Conservation (phyloP, 1,140 invertebrate genomes). For the Drosophila littoralis region DNA sequence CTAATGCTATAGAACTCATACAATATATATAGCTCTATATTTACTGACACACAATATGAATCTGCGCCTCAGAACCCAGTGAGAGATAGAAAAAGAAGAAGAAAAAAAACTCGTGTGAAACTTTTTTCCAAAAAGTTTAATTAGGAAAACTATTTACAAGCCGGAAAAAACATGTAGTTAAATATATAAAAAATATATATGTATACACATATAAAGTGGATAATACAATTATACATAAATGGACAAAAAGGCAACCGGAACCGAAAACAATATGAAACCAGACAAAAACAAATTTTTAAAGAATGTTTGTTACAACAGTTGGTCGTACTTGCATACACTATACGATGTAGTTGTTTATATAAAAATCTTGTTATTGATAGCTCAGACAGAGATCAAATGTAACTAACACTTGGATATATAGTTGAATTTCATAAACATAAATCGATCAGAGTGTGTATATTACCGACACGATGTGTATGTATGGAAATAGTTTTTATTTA, state of each 20-base stretch:
- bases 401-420: slow-evolving; percentile 31
- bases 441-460: slow-evolving; percentile 10
- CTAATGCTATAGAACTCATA: slow-evolving; percentile 74
- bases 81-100: slow-evolving; percentile 15
- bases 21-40: slow-evolving; percentile 66
- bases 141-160: slow-evolving; percentile 79
- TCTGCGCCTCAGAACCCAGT: slow-evolving; percentile 29
- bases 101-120: slow-evolving; percentile 36
- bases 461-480: slow-evolving; percentile 21
- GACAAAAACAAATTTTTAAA: slow-evolving; percentile 51
- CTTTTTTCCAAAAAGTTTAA: slow-evolving; percentile 54
- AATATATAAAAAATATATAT: slow-evolving; percentile 70
- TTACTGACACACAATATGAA: slow-evolving; percentile 47
- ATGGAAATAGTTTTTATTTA: slow-evolving; percentile 72
- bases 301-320: slow-evolving; percentile 70
- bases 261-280: slow-evolving; percentile 57
- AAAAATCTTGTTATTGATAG: slow-evolving; percentile 75
- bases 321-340: slow-evolving; percentile 39
- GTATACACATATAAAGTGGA: slow-evolving; percentile 35
- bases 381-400: slow-evolving; percentile 50
- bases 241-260: slow-evolving; percentile 40
- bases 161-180: slow-evolving; percentile 69
- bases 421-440: slow-evolving; percentile 21
- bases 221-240: slow-evolving; percentile 49
- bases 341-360: slow-evolving; percentile 46